Evolutionary conservation across 2,113 vertebrate species (phyloP), one percentile per base, ranked within the genome.

Genomic region (Otolemur garnettii): DNA sequence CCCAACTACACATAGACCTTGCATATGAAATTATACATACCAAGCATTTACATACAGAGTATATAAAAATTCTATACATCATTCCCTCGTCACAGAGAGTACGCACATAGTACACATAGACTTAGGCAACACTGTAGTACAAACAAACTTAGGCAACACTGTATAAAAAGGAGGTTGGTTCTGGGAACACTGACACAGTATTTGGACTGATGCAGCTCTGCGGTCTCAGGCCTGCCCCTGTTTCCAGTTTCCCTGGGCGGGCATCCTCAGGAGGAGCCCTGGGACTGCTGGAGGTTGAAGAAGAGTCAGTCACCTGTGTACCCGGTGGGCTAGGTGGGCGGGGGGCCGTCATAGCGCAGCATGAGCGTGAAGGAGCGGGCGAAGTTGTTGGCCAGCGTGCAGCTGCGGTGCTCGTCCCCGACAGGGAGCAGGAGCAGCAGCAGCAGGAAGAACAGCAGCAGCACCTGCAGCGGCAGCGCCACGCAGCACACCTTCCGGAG

Each of bases 331-430:
- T 99, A 99, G 30, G 99, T 99, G 68, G 99, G 99, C 0, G 99
- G 99, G 0, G 99, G 99, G 7, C 99, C 98, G 0, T 99, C 33
- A 0, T 99, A 99, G 95, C 98, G 99, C 42, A 99, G 99, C 99
- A 99, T 99, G 96, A 99, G 87, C 94, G 98, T 98, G 98, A 99
- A 99, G 94, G 99, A 99, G 18, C 98, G 98, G 87, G 99, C 99
- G 1, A 99, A 99, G 98, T 99, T 99, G 99, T 99, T 99, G 98
- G 99, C 98, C 83, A 99, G 98, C 0, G 98, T 97, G 98, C 99
- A 99, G 98, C 99, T 99, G 98, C 96, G 98, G n/a, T 91, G 97
- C 64, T 99, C 98, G 0, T 99, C 98, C 83, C 99, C 98, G 78
- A 99, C 97, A 0, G 99, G 99, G 33, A 99, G 98, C 89, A 99